Conservation (phyloP, 2,888 invertebrate species). For the Eupithecia exiguata region DNA sequence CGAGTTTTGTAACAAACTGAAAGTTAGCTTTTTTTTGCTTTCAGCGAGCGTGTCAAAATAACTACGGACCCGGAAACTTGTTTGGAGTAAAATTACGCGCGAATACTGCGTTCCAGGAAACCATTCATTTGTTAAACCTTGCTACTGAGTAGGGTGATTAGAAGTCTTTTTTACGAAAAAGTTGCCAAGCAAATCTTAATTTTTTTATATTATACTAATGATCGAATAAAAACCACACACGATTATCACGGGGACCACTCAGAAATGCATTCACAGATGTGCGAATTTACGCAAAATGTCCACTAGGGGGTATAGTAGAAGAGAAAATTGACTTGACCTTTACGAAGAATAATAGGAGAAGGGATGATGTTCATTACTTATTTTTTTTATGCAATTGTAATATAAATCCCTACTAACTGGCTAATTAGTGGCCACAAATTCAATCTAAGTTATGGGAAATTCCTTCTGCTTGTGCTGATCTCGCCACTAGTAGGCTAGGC, state of each 20-base stretch:
- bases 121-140: constrained; percentile 22
- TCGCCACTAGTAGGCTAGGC: constrained; percentile 42
- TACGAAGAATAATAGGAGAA: not conserved
- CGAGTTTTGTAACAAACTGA: constrained; percentile 74
- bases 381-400: not conserved
- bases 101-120: constrained; percentile 14
- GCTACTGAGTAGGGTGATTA: constrained; percentile 16
- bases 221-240: too few species aligned
- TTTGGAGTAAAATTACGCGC: constrained; percentile 27
- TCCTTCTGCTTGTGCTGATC: constrained; percentile 44
- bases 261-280: too few species aligned
- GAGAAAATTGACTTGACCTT: not conserved
- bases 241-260: too few species aligned
- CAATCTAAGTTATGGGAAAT: constrained; percentile 46
- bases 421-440: constrained; percentile 29
- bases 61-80: constrained; percentile 31
- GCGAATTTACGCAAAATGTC: too few species aligned
- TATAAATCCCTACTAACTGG: not conserved
- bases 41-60: constrained; percentile 32
- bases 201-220: not conserved
- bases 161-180: constrained; percentile 9
- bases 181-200: not conserved
- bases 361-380: not conserved
- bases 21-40: constrained; percentile 55
- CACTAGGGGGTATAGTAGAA: too few species aligned